These are phyloP conservation scores for Limanda limanda DNA, from an alignment of 2,113 vertebrate species.

Conservation along the genomic window DNA sequence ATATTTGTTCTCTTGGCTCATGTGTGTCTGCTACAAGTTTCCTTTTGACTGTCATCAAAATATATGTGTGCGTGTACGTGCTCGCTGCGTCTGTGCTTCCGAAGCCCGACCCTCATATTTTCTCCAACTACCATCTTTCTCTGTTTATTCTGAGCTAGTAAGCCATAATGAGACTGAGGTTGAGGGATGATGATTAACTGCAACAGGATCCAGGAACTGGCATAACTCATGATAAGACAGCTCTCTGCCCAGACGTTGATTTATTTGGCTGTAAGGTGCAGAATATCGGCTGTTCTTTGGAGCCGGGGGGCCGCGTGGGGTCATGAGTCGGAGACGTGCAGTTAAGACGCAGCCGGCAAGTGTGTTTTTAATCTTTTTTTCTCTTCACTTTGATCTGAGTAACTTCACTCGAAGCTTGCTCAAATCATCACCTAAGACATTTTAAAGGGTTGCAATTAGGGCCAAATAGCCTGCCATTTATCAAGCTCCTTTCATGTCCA, in stretches of 20 bases:
- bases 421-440: conserved; percentile 75
- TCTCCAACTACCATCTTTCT: conserved; percentile 25
- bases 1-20: conserved; percentile 23
- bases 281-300: conserved; percentile 49
- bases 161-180: conserved; percentile 70
- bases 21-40: conserved; percentile 14
- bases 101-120: conserved; percentile 26
- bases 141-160: conserved; percentile 66
- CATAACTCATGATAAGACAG: conserved; percentile 67
- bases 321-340: conserved; percentile 68
- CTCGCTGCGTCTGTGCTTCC: neutral
- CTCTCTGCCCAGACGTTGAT: conserved; percentile 71
- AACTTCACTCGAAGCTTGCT: conserved; percentile 74
- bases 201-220: conserved; percentile 64
- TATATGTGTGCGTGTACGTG: conserved; percentile 1
- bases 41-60: conserved; percentile 16
- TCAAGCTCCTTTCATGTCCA: conserved; percentile 77
- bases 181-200: conserved; percentile 75
- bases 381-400: conserved; percentile 75
- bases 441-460: conserved; percentile 82
- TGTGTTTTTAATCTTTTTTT: conserved; percentile 72
- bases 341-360: conserved; percentile 62
- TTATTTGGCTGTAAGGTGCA: conserved; percentile 69
- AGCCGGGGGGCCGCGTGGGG: conserved; percentile 58
- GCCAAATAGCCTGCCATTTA: conserved; percentile 77